These are phyloP conservation scores for Mylabris sibirica DNA, from an alignment of 2,888 invertebrate species.

Conservation along the genomic window DNA sequence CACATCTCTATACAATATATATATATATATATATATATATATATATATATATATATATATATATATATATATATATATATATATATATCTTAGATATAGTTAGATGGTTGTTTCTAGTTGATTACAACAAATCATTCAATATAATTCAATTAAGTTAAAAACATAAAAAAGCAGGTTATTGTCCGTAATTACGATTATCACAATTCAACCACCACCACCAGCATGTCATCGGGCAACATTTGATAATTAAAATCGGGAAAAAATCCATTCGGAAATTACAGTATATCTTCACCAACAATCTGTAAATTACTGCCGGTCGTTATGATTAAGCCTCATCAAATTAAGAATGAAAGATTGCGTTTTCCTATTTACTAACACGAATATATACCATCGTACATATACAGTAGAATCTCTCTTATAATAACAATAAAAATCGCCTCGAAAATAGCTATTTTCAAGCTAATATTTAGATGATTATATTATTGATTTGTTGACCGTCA, in stretches of 20 bases:
- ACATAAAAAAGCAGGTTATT: background rate
- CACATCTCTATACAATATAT: background rate
- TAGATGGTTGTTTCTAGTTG: background rate
- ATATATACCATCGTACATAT: background rate
- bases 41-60: too few relatives aligned
- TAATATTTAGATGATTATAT: background rate
- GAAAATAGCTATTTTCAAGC: too few relatives aligned
- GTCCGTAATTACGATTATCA: constrained; percentile 1
- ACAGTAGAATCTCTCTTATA: background rate
- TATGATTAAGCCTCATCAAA: constrained; percentile 53
- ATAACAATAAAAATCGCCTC: background rate
- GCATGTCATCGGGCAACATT: constrained; percentile 36
- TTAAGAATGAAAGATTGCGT: constrained; percentile 39
- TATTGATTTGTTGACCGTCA: constrained; percentile 35
- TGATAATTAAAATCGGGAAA: constrained; percentile 53
- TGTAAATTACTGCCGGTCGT: constrained; percentile 53
- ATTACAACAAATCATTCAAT: background rate
- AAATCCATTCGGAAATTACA: constrained; percentile 53
- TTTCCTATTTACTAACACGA: background rate
- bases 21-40: too few relatives aligned
- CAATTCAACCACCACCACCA: constrained; percentile 4
- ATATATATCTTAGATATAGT: too few relatives aligned
- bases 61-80: too few relatives aligned
- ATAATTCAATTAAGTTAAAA: background rate
- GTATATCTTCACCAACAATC: constrained; percentile 51